Percentiles rank a stretch among this genome's conserved stretches.
These are phyloP conservation scores for Sycobia sp. DNA, from an alignment of 1,140 invertebrate genomes.

Conservation along the genomic window DNA sequence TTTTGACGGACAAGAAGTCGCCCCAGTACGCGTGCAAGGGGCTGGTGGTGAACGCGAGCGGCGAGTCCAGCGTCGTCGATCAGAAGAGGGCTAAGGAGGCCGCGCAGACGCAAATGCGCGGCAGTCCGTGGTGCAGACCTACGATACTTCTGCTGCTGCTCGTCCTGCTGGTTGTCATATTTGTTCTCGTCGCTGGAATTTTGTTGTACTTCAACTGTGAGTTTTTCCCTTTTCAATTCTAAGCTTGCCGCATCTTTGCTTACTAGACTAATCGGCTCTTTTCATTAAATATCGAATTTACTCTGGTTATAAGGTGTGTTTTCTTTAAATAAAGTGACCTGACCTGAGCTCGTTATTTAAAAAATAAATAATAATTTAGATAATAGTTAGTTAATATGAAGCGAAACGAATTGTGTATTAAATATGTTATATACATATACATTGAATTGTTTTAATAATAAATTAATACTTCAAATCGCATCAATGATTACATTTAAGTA, in stretches of 20 bases:
- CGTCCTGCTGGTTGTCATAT: conserved; percentile 63
- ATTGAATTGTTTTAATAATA: too few relatives aligned
- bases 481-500: too few relatives aligned
- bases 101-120: conserved; percentile 46
- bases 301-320: too few relatives aligned
- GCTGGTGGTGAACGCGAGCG: conserved; percentile 62
- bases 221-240: conserved; percentile 40
- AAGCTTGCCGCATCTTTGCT: background rate
- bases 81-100: conserved; percentile 53
- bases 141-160: conserved; percentile 63
- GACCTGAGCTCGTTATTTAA: too few relatives aligned
- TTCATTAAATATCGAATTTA: too few relatives aligned
- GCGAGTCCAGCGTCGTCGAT: conserved; percentile 58
- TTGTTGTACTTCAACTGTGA: conserved; percentile 68
- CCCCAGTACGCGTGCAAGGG: conserved; percentile 61
- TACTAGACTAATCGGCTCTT: background rate
- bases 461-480: too few relatives aligned
- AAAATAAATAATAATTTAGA: too few relatives aligned
- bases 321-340: too few relatives aligned
- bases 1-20: conserved; percentile 55
- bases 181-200: conserved; percentile 65
- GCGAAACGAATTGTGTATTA: too few relatives aligned
- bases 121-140: conserved; percentile 62
- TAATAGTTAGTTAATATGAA: too few relatives aligned
- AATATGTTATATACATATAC: too few relatives aligned